Conservation (phyloP, 2,888 invertebrate species). For the Ischnus inquisitorius region DNA sequence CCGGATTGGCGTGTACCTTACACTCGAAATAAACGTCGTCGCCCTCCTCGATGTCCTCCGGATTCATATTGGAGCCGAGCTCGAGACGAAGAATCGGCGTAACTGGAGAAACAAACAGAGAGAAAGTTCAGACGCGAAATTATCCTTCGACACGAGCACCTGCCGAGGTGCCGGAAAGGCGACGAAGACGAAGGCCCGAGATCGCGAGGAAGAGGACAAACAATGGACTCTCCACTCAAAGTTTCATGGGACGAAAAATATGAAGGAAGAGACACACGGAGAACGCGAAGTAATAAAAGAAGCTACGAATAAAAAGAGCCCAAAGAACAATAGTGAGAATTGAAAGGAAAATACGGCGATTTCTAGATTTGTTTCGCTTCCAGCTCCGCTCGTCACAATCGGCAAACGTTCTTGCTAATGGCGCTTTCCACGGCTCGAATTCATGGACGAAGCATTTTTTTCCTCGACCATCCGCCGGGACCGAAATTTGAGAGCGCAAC, state of each 20-base stretch:
- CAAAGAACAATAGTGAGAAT: conserved; percentile 55
- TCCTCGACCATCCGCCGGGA: conserved; percentile 39
- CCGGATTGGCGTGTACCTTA: conserved; percentile 92
- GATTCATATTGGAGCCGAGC: conserved; percentile 91
- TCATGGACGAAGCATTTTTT: conserved; percentile 27
- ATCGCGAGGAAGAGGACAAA: conserved; percentile 38
- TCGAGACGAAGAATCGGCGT: conserved; percentile 90
- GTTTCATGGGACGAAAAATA: conserved; percentile 18
- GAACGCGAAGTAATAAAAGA: background rate
- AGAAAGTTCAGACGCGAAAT: conserved; percentile 35
- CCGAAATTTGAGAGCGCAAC: conserved; percentile 65
- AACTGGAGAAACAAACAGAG: conserved; percentile 86
- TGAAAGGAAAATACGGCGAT: conserved; percentile 57
- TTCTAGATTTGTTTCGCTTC: conserved; percentile 38
- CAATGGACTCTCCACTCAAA: conserved; percentile 42
- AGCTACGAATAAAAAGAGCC: conserved; percentile 32
- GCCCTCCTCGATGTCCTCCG: conserved; percentile 92
- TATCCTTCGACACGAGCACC: conserved; percentile 12
- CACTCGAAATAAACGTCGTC: conserved; percentile 94
- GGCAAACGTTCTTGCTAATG: conserved; percentile 47
- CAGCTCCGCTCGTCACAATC: conserved; percentile 13
- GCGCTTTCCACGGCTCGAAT: conserved; percentile 43
- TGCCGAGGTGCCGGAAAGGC: conserved; percentile 13
- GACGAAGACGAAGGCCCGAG: conserved; percentile 5
- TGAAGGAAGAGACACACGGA: conserved; percentile 7